Evolutionary conservation across 1,140 invertebrate genomes (phyloP).

Genomic region (Solenopsis fugax): DNA sequence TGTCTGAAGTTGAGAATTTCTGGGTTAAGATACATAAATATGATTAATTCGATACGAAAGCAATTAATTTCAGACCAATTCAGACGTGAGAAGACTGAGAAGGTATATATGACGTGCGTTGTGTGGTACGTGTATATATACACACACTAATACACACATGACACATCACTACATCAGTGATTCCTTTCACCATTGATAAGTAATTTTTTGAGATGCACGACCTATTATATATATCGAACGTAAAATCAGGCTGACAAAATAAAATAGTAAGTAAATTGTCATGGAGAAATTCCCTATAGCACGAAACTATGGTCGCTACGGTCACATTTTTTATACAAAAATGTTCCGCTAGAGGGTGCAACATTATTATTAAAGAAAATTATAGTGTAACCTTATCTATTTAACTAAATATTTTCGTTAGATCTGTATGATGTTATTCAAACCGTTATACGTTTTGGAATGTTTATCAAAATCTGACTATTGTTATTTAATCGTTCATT

Average conservation of each 20-base stretch:
- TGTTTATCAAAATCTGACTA: not conserved
- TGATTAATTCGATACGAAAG: not conserved
- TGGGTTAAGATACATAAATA: not conserved
- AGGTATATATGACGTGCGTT: too few relatives aligned
- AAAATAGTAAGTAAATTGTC: too few relatives aligned
- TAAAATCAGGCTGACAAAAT: too few relatives aligned
- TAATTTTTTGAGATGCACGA: not conserved
- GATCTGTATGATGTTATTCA: not conserved
- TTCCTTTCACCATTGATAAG: not conserved
- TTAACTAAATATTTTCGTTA: too few relatives aligned
- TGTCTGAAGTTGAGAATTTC: constrained; percentile 14
- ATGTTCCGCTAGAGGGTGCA: not conserved
- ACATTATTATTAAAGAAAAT: not conserved
- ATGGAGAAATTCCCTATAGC: not conserved
- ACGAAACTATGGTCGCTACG: not conserved
- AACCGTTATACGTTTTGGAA: too few relatives aligned
- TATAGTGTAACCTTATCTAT: not conserved
- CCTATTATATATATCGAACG: too few relatives aligned
- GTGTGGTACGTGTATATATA: too few relatives aligned
- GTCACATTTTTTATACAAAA: not conserved
- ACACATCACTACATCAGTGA: too few relatives aligned
- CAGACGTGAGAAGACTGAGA: too few relatives aligned
- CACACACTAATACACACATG: too few relatives aligned
- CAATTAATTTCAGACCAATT: not conserved
- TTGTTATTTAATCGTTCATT: not conserved